Evolutionary conservation across 2,113 vertebrate species (phyloP).

Genomic region (Lepisosteus osseus): DNA sequence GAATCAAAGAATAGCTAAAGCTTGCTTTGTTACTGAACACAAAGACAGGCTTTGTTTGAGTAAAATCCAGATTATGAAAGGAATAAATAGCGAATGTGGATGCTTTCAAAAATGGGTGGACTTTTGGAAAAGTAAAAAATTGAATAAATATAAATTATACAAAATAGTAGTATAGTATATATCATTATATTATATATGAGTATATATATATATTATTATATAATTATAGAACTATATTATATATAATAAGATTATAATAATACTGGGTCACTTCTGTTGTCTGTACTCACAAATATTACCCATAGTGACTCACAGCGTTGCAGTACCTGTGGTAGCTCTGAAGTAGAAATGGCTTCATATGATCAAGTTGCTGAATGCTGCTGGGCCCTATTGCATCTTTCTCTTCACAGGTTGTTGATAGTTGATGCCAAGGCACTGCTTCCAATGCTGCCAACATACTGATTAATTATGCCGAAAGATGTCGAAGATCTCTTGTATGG

Average conservation of each 20-base stretch:
- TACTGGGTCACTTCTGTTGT: not conserved
- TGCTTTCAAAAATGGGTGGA: not conserved
- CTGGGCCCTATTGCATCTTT: not conserved
- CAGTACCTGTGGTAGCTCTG: constrained; percentile 5
- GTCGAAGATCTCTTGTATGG: constrained; percentile 24
- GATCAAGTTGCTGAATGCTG: constrained; percentile 14
- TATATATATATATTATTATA: too few species aligned
- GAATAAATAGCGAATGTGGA: not conserved
- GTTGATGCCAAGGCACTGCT: not conserved
- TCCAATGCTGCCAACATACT: not conserved
- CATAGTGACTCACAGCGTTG: not conserved
- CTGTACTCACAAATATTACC: constrained; percentile 1
- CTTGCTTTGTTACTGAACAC: not conserved
- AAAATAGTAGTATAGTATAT: not conserved
- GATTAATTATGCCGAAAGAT: constrained; percentile 31
- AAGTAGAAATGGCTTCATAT: constrained; percentile 9
- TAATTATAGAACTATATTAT: too few species aligned
- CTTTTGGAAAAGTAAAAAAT: not conserved
- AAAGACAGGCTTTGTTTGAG: not conserved
- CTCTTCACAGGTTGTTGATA: constrained; percentile 1
- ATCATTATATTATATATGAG: not conserved
- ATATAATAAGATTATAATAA: too few species aligned
- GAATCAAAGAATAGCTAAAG: too few species aligned
- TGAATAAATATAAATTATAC: not conserved
- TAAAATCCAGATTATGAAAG: not conserved